Conservation (phyloP, 2,888 invertebrate species). For the Drosophila leonis region DNA sequence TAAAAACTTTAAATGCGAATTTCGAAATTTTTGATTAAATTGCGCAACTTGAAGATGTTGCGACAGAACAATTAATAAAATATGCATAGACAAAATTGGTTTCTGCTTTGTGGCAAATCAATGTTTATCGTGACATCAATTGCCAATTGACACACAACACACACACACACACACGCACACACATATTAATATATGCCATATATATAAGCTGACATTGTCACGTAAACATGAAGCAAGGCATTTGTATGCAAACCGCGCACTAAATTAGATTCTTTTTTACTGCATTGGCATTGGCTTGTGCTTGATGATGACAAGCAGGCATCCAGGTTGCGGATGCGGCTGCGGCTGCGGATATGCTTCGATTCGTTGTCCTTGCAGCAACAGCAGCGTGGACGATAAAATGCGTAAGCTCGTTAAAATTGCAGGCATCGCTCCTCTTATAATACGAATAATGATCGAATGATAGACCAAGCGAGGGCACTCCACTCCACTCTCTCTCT, state of each 20-base stretch:
- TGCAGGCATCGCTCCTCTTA: constrained; percentile 73
- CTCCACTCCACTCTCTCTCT: no score
- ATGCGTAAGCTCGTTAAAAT: constrained; percentile 80
- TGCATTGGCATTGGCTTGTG: constrained; percentile 70
- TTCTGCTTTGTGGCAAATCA: constrained; percentile 69
- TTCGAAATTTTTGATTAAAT: constrained; percentile 82
- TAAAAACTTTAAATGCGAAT: constrained; percentile 82
- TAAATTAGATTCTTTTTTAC: constrained; percentile 84
- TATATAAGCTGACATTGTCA: constrained; percentile 59
- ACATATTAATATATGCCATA: constrained; percentile 9
- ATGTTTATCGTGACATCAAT: constrained; percentile 84
- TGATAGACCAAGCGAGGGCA: constrained; percentile 21
- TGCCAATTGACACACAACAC: constrained; percentile 55
- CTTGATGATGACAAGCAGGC: constrained; percentile 59
- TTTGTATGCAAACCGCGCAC: constrained; percentile 85
- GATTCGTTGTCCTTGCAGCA: constrained; percentile 39
- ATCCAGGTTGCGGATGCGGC: constrained; percentile 50
- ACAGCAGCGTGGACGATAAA: constrained; percentile 59
- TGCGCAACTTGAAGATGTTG: constrained; percentile 46
- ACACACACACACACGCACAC: constrained; percentile 13
- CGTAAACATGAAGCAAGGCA: constrained; percentile 53
- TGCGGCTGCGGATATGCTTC: constrained; percentile 36
- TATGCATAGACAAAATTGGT: constrained; percentile 71
- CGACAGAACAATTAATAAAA: constrained; percentile 82
- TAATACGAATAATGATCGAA: constrained; percentile 67